Evolutionary conservation across 2,113 vertebrate species (phyloP).

Genomic region (Gavia stellata): DNA sequence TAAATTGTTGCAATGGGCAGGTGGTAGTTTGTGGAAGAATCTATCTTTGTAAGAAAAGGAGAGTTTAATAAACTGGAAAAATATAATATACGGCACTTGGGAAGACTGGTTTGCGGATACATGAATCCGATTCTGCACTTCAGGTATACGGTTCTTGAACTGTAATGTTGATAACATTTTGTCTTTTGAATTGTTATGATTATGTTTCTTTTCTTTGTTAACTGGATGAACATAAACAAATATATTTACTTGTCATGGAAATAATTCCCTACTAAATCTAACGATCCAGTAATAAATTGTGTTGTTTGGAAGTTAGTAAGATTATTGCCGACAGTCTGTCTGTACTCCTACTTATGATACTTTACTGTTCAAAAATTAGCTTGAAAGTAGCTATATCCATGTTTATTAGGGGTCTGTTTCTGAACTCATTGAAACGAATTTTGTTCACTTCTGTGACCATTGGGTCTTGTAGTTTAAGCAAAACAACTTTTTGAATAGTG

Average conservation of each 20-base stretch:
- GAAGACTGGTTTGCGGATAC: background rate
- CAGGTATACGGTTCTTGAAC: background rate
- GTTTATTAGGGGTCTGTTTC: background rate
- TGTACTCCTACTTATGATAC: background rate
- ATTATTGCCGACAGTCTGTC: background rate
- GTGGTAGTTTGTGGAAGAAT: background rate
- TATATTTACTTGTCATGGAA: background rate
- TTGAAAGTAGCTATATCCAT: background rate
- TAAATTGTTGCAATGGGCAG: background rate
- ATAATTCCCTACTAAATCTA: background rate
- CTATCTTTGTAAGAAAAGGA: background rate
- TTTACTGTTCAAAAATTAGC: background rate
- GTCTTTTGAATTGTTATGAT: background rate
- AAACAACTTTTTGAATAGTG: background rate
- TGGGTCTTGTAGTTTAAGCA: background rate
- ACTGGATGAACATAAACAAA: background rate
- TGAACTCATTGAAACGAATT: background rate
- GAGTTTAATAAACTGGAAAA: background rate
- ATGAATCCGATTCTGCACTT: background rate
- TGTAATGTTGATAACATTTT: background rate
- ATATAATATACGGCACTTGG: background rate
- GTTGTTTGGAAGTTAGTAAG: background rate
- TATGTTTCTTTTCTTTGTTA: background rate
- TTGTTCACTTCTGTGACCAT: background rate
- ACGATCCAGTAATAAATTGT: background rate